Evolutionary conservation across 2,797 vertebrate species (phyloP).

Genomic region (Characodon lateralis): DNA sequence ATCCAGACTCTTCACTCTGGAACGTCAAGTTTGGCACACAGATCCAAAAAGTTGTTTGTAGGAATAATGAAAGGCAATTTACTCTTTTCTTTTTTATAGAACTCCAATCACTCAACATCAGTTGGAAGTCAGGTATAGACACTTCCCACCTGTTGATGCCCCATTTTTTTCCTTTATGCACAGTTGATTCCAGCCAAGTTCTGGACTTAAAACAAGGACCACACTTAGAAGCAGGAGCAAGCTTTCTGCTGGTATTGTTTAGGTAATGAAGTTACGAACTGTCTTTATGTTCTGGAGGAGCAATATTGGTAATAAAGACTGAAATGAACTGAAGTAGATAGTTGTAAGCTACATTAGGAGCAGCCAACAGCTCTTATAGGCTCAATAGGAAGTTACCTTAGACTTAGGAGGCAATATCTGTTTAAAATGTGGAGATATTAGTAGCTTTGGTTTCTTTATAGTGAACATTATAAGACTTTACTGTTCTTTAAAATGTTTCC

Average conservation of each 20-base stretch:
- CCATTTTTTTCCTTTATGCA: background rate
- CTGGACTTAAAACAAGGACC: background rate
- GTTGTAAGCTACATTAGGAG: background rate
- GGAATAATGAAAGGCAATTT: background rate
- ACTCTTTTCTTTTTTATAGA: background rate
- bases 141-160: background rate
- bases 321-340: background rate
- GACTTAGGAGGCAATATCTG: background rate
- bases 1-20: background rate
- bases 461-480: slow-evolving; percentile 7
- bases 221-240: background rate
- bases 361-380: background rate
- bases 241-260: background rate
- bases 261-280: background rate
- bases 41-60: background rate
- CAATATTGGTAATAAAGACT: background rate
- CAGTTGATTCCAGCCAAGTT: background rate
- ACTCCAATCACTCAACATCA: background rate
- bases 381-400: background rate
- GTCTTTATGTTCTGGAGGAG: background rate
- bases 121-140: no score
- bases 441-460: slow-evolving; percentile 12
- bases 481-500: slow-evolving; percentile 13
- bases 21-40: background rate
- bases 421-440: slow-evolving; percentile 13